Evolutionary conservation across 2,888 invertebrate species (phyloP), one percentile per base, ranked within the genome.

Genomic region (Athalia circularis): DNA sequence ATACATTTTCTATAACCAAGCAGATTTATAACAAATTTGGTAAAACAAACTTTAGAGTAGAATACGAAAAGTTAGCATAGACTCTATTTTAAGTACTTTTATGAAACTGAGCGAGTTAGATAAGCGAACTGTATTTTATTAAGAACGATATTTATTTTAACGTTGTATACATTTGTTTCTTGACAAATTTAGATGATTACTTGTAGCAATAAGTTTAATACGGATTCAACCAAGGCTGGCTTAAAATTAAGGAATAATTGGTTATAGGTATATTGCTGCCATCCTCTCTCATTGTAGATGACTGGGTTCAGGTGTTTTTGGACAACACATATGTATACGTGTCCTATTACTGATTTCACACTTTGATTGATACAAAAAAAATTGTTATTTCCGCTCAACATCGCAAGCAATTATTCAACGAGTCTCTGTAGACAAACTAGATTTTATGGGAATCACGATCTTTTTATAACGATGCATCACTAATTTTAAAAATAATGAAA

Each of bases 21-120:
- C 83, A 83, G 81, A 81, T 79, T 72, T 75, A 78, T 82, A 81
- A 77, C 75, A 81, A 81, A 82, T 80, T 82, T 82, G 81, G 85
- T 82, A 82, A 84, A 83, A 85, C 45, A 84, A 87, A 85, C 82
- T 83, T 83, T 87, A 87, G 84, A 83, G 79, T 86, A 83, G 74
- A 84, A 82, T 80, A 84, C 84, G 81, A 86, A 86, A 87, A 83
- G 83, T 81, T 88, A 88, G 87, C 80, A 84, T 88, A 87, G 86
- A 84, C 81, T 86, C 84, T 88, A 88, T 87, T 89, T 88, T 88
- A 88, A 86, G 87, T 88, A 88, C 86, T 86, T 87, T 81, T 87
- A 85, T 82, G 80, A 85, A 82, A 84, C 79, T 80, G 82, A 83
- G 80, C 79, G 81, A 82, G 82, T 80, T 83, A 83, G 70, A 82